Evolutionary conservation across 2,888 invertebrate genomes (phyloP).

Genomic region (Eupithecia inturbata): DNA sequence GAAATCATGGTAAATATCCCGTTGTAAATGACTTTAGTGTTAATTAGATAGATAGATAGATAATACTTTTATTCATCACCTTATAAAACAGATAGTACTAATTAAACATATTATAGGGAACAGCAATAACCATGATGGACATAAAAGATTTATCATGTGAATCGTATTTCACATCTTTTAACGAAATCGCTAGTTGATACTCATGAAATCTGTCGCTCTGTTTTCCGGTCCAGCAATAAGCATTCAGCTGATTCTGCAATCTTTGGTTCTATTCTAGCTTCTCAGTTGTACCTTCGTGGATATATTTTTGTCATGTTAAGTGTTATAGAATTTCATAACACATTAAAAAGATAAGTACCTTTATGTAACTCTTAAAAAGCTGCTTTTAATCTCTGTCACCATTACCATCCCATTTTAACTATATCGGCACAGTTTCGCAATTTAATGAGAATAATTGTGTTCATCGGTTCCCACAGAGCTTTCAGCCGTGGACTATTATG

Average conservation of each 20-base stretch:
- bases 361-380: too few relatives aligned
- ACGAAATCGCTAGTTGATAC: too few relatives aligned
- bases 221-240: not conserved
- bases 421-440: slow-evolving; percentile 9
- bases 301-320: not conserved
- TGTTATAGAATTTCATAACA: too few relatives aligned
- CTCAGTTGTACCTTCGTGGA: not conserved
- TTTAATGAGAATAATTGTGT: slow-evolving; percentile 4
- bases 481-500: slow-evolving; percentile 26
- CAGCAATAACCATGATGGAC: too few relatives aligned
- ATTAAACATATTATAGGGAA: too few relatives aligned
- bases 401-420: not conserved
- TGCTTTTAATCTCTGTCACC: not conserved
- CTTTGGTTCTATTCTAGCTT: not conserved
- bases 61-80: too few relatives aligned
- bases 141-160: too few relatives aligned
- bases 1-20: too few relatives aligned
- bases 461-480: slow-evolving; percentile 39
- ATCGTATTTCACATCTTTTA: not conserved
- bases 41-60: too few relatives aligned
- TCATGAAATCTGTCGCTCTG: too few relatives aligned
- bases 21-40: too few relatives aligned
- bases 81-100: too few relatives aligned
- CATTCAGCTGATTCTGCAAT: not conserved
- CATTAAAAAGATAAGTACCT: not conserved